Base-by-base conservation (phyloP, 2,797 vertebrate genomes). In the Iguana delicatissima region DNA sequence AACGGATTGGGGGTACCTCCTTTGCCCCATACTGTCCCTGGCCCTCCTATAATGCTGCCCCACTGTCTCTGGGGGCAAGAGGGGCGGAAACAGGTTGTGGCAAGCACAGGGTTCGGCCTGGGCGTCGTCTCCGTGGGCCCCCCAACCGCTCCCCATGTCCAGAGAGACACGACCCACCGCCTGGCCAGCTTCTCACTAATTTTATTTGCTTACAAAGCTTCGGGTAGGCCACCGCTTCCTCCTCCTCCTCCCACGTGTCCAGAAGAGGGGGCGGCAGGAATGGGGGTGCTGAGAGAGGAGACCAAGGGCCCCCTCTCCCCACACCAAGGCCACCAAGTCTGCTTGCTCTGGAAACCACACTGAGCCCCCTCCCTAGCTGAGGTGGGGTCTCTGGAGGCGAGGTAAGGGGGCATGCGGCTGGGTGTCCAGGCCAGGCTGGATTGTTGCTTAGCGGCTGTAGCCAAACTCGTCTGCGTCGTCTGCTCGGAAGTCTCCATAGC, bases 401-500 rank as follows among this genome's bases (percentile, higher is more conserved):
- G 26, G 29, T 38, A 5, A 62, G 62, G 80, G 1, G n/a, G 42
- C 12, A 42, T 42, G 0, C 82, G 2, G 3, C 86, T 4, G 92
- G 82, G 64, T 4, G 42, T 46, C 62, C 38, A 6, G 32, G n/a
- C 0, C 20, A 80, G 92, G 76, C 46, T 0, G 1, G 81, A 8
- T 32, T 26, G 55, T 46, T 87, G 59, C 92, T 97, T 97, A 99
- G 96, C 98, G 98, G 86, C 98, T 97, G 97, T 98, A 99, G 90
- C 99, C 99, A 32, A 99, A 99, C 96, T 99, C 99, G 18, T 98
- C 99, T 0, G 99, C 99, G 0, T 99, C 99, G 1, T 99, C 99
- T 0, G 98, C 99, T 0, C 99, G 98, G 97, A 99, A 99, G 95
- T 99, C 99, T 86, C 99, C 98, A 1, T 99, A 99, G 92, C 98